Evolutionary conservation across 2,797 vertebrate genomes (phyloP).

Genomic region (Pipistrellus pygmaeus): DNA sequence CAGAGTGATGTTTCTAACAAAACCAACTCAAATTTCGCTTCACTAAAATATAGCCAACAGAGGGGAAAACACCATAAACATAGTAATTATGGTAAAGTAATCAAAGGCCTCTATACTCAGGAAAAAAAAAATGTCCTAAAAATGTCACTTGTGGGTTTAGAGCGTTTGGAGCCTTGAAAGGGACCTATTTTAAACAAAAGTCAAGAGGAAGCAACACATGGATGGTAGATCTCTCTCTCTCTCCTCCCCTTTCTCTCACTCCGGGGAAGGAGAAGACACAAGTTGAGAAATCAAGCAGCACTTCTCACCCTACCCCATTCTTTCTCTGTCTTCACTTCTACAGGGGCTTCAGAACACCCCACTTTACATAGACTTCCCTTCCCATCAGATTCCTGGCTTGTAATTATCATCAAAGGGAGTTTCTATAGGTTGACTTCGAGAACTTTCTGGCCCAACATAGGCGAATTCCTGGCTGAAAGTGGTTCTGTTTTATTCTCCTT

Average conservation of each 20-base stretch:
- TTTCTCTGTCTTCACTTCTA: background rate
- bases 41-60: conserved; percentile 72
- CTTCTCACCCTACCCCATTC: background rate
- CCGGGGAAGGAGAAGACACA: background rate
- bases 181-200: conserved; percentile 70
- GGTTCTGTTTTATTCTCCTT: background rate
- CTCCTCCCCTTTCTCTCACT: background rate
- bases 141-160: conserved; percentile 79
- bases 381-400: background rate
- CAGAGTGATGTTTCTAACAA: conserved; percentile 71
- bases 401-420: background rate
- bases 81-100: conserved; percentile 80
- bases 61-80: conserved; percentile 63
- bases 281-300: background rate
- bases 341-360: background rate
- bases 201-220: background rate
- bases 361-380: background rate
- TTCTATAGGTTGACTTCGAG: background rate
- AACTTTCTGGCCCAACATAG: background rate
- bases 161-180: conserved; percentile 55
- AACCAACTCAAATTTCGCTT: conserved; percentile 73
- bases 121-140: conserved; percentile 69
- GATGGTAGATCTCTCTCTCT: background rate
- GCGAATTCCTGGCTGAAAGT: background rate
- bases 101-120: conserved; percentile 69